Conservation (phyloP, 2,888 invertebrate species). For the Drosophila tanythrix region DNA sequence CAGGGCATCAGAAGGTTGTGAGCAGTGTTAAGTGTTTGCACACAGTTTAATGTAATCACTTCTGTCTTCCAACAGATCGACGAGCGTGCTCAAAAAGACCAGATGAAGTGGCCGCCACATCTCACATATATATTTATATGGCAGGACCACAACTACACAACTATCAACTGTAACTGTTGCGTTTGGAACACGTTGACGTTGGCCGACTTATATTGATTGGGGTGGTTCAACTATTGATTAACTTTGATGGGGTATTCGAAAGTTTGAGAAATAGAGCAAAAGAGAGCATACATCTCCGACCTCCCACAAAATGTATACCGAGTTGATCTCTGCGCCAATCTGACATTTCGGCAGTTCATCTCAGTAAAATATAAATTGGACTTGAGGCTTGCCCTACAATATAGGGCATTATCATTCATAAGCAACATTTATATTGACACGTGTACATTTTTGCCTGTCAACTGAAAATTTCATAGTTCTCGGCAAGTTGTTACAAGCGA, state of each 20-base stretch:
- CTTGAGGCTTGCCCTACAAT: background rate
- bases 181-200: conserved; percentile 30
- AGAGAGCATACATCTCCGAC: background rate
- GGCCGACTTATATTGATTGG: background rate
- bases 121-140: conserved; percentile 11
- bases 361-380: background rate
- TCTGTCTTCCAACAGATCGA: conserved; percentile 59
- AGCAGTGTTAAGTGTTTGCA: background rate
- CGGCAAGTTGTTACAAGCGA: background rate
- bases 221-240: background rate
- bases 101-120: conserved; percentile 73
- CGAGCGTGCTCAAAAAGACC: conserved; percentile 76
- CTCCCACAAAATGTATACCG: background rate
- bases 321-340: background rate
- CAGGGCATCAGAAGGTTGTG: conserved; percentile 86
- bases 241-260: background rate
- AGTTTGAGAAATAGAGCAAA: no score
- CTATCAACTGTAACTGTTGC: conserved; percentile 12
- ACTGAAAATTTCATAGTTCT: background rate
- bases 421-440: background rate
- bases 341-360: background rate
- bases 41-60: background rate
- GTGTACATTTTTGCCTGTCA: background rate
- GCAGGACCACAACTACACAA: conserved; percentile 9
- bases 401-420: background rate